phyloP scores from a whole-genome alignment of 2,797 vertebrate species.

The Anomalospiza imberbis region DNA sequence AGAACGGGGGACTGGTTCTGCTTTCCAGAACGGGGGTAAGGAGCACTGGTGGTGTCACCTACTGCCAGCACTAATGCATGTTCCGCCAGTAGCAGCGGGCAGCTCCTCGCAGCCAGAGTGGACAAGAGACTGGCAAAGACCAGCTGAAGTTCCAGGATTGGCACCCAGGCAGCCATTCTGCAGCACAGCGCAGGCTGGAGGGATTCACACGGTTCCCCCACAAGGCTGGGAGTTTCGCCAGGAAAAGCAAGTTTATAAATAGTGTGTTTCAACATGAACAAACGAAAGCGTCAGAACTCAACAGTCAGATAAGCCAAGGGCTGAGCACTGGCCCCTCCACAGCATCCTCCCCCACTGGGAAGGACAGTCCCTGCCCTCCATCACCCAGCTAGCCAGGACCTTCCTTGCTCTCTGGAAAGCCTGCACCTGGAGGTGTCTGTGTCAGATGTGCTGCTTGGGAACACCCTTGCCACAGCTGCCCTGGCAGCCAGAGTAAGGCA shows the following conservation, averaged over 20 bases:
- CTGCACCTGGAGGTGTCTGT: not conserved
- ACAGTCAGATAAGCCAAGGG: conserved; percentile 11
- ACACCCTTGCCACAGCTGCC: not conserved
- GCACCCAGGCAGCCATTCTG: not conserved
- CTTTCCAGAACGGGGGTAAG: fast-evolving
- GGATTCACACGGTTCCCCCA: conserved; percentile 38
- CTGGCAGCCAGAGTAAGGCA: not conserved
- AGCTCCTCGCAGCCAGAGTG: fast-evolving
- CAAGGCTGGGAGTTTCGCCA: conserved; percentile 45
- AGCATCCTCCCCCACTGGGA: not conserved
- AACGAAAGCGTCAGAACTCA: not conserved
- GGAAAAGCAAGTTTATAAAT: conserved; percentile 65
- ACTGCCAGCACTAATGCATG: fast-evolving
- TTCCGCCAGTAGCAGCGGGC: not conserved
- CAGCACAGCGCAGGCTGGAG: not conserved
- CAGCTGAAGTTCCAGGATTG: not conserved
- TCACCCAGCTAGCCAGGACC: not conserved
- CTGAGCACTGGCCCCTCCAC: not conserved
- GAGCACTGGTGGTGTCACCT: not conserved
- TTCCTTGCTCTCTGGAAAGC: not conserved
- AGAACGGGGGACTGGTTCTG: not conserved
- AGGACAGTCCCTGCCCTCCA: not conserved
- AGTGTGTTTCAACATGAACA: conserved; percentile 29
- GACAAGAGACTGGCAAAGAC: not conserved
- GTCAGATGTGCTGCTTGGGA: not conserved